These are phyloP conservation scores for Liolophura sinensis DNA, from an alignment of 1,140 invertebrate species.

Conservation along the genomic window DNA sequence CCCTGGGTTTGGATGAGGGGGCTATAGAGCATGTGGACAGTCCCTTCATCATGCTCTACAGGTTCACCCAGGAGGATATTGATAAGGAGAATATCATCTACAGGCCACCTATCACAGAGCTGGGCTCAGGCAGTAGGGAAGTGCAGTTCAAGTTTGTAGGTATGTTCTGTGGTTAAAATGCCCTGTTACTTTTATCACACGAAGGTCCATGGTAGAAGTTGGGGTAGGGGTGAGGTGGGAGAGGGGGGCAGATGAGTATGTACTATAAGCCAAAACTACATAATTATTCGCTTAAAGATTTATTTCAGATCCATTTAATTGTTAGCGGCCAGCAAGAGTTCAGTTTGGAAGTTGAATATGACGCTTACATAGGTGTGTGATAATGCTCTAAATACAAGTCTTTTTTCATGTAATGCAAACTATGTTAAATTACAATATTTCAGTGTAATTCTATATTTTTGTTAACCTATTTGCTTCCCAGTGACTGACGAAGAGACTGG, in stretches of 20 bases:
- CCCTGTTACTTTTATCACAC: not conserved
- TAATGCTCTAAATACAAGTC: not conserved
- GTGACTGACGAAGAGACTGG: slow-evolving; percentile 31
- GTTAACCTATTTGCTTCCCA: slow-evolving; percentile 10
- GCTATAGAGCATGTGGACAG: slow-evolving; percentile 36
- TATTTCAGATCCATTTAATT: not conserved
- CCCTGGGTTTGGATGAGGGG: slow-evolving; percentile 32
- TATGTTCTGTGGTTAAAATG: slow-evolving; percentile 11
- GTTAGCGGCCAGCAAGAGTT: too few species aligned
- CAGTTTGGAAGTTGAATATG: not conserved
- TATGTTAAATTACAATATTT: too few species aligned
- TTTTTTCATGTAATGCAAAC: too few species aligned
- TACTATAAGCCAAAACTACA: not conserved
- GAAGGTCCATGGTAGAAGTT: not conserved
- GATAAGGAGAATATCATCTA: slow-evolving; percentile 43
- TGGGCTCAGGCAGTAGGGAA: slow-evolving; percentile 30
- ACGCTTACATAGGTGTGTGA: not conserved
- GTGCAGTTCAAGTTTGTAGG: slow-evolving; percentile 38
- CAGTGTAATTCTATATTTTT: too few species aligned
- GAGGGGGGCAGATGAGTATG: too few species aligned
- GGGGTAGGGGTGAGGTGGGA: not conserved
- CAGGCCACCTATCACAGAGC: slow-evolving; percentile 34
- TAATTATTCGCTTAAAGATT: not conserved
- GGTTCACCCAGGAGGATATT: slow-evolving; percentile 46
- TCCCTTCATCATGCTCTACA: slow-evolving; percentile 32